Base-by-base conservation (phyloP, 1,140 invertebrate genomes). In the Eupristina koningsbergeri region DNA sequence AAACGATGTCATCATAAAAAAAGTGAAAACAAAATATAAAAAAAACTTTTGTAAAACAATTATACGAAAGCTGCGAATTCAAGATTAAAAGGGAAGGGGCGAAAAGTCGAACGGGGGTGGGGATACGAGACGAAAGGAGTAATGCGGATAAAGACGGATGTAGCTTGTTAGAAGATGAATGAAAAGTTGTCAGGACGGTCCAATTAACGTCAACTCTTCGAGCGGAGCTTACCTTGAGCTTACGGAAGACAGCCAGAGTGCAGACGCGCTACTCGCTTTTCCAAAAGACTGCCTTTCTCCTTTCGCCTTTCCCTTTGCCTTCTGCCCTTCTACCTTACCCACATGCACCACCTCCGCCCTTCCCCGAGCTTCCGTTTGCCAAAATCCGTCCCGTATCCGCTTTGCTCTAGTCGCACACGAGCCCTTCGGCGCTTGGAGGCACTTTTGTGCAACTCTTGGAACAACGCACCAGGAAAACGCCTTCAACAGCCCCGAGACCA, bases 171-270 rank as follows among this genome's bases (percentile, higher is more conserved):
- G 89, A 87, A 90, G 90, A 91, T 91, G 89, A 92, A 92, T 91
- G 90, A 91, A 89, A 91, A 92, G 90, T 92, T 92, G 91, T 91
- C 90, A 92, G 91, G 91, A 89, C 88, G 90, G 90, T 92, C 91
- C 91, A 92, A 91, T 92, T 92, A 92, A 92, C 91, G 90, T 91
- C 91, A 91, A 92, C 91, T 92, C 89, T 89, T 91, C 88, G 86
- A 89, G 88, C 87, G 86, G 87, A 90, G 89, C 90, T 90, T 91
- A 91, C 88, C 86, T 86, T 84, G 85, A 86, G 89, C 87, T 90
- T 91, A 89, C 89, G 88, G 85, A 86, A 86, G 83, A 86, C 87
- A 69, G 29, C 47, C 45, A 9, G 26, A 79, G 77, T 67, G 61
- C 58, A 73, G 45, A 50, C 69, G 76, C 69, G n/a, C 17, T 34